Percentiles rank a stretch among this genome's conserved stretches.
Evolutionary conservation across 2,888 invertebrate genomes (phyloP).

Genomic region (Hyles lineata): DNA sequence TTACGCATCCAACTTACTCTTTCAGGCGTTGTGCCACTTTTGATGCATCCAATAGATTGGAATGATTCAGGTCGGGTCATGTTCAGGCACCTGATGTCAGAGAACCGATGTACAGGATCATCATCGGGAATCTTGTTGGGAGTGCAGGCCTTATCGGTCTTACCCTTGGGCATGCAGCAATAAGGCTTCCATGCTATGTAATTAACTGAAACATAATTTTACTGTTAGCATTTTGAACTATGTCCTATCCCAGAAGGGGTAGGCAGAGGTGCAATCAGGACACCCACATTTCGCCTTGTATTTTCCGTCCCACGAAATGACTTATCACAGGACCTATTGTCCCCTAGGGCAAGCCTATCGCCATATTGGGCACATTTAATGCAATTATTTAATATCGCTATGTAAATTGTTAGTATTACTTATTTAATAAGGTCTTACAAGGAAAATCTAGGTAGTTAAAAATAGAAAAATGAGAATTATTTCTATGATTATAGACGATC

Average conservation of each 20-base stretch:
- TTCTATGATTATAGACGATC: no score
- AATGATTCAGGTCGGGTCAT: conserved; percentile 60
- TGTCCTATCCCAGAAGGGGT: background rate
- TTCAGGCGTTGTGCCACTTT: conserved; percentile 52
- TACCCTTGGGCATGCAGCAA: conserved; percentile 54
- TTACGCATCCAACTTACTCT: conserved; percentile 47
- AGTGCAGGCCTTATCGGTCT: conserved; percentile 49
- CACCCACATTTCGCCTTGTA: no score
- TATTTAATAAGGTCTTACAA: no score
- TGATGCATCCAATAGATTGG: conserved; percentile 56
- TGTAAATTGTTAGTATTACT: no score
- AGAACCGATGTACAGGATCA: conserved; percentile 62
- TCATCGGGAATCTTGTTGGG: conserved; percentile 56
- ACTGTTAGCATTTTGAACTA: background rate
- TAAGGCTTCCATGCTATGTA: conserved; percentile 57
- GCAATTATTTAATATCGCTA: no score
- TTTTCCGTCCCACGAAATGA: no score
- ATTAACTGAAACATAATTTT: conserved; percentile 47
- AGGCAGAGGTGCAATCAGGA: no score
- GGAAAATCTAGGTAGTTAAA: no score
- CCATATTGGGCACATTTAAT: no score
- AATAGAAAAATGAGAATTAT: no score
- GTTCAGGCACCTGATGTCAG: conserved; percentile 55
- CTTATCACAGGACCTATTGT: no score
- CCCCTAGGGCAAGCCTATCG: no score